Base-by-base conservation (phyloP, 2,113 vertebrate genomes). In the Rattus rattus region DNA sequence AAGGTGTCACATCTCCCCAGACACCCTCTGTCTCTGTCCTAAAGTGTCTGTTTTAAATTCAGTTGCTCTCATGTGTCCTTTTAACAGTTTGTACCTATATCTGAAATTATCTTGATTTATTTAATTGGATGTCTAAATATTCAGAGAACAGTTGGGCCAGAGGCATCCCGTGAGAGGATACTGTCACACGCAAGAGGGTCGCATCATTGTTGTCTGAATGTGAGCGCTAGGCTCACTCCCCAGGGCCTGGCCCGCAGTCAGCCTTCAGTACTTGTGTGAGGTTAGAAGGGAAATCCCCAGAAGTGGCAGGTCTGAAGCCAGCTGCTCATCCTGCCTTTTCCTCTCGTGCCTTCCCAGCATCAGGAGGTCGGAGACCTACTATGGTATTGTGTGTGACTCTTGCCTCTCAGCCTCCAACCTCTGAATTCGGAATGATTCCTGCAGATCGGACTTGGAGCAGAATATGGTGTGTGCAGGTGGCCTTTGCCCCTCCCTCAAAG, bases 151-250 rank as follows among this genome's bases (percentile, higher is more conserved):
- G 39, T 3, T 36, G 59, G 79, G 22, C 59, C 20, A 4, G 67
- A 30, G 86, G 59, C 20, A 67, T 28, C 47, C 8, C 22, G 13
- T 17, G 0, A 12, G 75, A 9, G 2, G 72, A 17, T 4, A 0
- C 75, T 19, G 43, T 73, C 24, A 7, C 52, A 33, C n/a, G 52
- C 11, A 11, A 54, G 52, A 54, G 52, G 52, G 11, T 54, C 36
- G 3, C 52, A 1, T 4, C 1, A 2, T 47, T 24, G 0, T 1
- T 10, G 65, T 26, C 49, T 16, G 6, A 33, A 2, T 30, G 65
- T 83, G 33, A 87, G 63, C 80, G 54, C 69, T 0, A 14, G 73
- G 54, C 61, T 72, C 28, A 39, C 12, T 14, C 11, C 84, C 54
- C 0, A 1, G n/a, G 3, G 63, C 49, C 61, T 89, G 54, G 75